phyloP scores from a whole-genome alignment of 1,140 invertebrate genomes.

The Bombyx mori region ASM3026992v2 NC_085133.1:5168001-5168500 shows the following conservation, averaged over 20 bases:
- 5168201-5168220: conserved; percentile 64
- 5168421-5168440: too few species aligned
- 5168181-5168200: conserved; percentile 68
- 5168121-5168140: conserved; percentile 52
- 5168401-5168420: too few species aligned
- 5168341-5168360: not conserved
- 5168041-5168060: too few species aligned
- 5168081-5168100: too few species aligned
- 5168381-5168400: not conserved
- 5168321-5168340: not conserved
- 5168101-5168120: too few species aligned
- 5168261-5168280: conserved; percentile 84
- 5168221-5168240: conserved; percentile 85
- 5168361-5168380: not conserved
- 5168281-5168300: conserved; percentile 74
- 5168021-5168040: too few species aligned
- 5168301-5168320: conserved; percentile 73
- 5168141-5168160: conserved; percentile 79
- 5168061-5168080: too few species aligned
- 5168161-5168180: conserved; percentile 72
- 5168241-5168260: conserved; percentile 76
- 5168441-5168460: too few species aligned
- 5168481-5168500: too few species aligned
- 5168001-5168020: too few species aligned
- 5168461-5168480: too few species aligned